Evolutionary conservation across 2,888 invertebrate genomes (phyloP).

Genomic region (Epicampocera succincta): DNA sequence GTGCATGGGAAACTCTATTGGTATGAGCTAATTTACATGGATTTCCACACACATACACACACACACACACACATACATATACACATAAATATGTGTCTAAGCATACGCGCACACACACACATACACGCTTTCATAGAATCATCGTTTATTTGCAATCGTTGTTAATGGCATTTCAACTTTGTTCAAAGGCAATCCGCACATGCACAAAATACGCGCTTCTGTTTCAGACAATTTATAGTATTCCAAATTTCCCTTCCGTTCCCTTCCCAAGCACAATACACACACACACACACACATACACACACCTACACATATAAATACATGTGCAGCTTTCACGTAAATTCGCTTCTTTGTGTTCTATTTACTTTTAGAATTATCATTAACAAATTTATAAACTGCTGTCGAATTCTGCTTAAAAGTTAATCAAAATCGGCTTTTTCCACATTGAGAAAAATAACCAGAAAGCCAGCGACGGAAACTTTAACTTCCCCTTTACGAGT

Average conservation of each 20-base stretch:
- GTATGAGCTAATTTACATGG: slow-evolving; percentile 54
- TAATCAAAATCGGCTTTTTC: too few species aligned
- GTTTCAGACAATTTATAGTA: slow-evolving; percentile 18
- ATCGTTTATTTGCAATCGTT: slow-evolving; percentile 47
- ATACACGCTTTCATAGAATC: background rate
- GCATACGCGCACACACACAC: too few species aligned
- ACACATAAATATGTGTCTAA: background rate
- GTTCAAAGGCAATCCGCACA: slow-evolving; percentile 46
- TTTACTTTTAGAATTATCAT: too few species aligned
- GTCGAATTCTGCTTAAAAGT: too few species aligned
- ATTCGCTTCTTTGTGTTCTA: too few species aligned
- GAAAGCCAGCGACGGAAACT: too few species aligned
- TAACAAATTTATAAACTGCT: too few species aligned
- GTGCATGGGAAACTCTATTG: background rate
- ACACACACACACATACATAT: background rate
- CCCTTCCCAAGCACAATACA: background rate
- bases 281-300: background rate
- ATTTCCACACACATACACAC: background rate
- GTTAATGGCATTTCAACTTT: slow-evolving; percentile 61
- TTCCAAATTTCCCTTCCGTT: background rate
- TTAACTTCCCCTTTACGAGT: too few species aligned
- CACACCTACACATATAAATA: background rate
- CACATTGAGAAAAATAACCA: too few species aligned
- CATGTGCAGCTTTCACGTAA: too few species aligned
- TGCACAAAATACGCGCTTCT: slow-evolving; percentile 30